Evolutionary conservation across 2,113 vertebrate species (phyloP), one percentile per base, ranked within the genome.

Genomic region (Axis porcinus): DNA sequence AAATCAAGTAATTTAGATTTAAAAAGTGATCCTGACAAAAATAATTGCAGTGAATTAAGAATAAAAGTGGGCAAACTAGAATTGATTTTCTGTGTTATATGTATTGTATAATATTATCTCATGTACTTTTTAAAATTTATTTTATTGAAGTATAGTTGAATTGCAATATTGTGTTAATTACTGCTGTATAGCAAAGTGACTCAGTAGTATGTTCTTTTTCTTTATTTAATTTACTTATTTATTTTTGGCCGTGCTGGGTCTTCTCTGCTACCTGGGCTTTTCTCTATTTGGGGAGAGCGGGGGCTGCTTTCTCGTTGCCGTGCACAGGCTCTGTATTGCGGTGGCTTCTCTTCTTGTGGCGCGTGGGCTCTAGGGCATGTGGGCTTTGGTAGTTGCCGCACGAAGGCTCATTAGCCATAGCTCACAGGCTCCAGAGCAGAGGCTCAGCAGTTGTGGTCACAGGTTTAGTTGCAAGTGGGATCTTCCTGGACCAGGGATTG

Each of bases 21-120:
- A 55, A 86, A 95, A 79, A 47, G 13, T 50, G 64, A 54, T 85
- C 36, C 23, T 78, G 45, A 79, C 33, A 79, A 36, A 86, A 91
- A 21, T 45, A 36, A 62, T 28, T 79, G n/a, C 62, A 76, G 27
- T 50, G 14, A 57, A 36, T 36, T 45, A 70, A 83, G 45, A 47
- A 82, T 81, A 57, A 89, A 60, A 91, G 23, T 67, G 40, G 23
- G 82, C 45, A 57, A 57, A 43, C 60, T 70, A 57, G 76, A 70
- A 36, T 23, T 89, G 27, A 14, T 43, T 47, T 88, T 67, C 36
- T 64, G 47, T 64, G 36, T 50, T 81, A 45, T 33, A 58, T 93
- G 54, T 62, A 33, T 36, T 87, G 16, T 15, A n/a, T 81, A 45
- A 88, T 78, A 50, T 47, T 36, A 58, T 78, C 33, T 87, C 28